Percentiles rank a stretch among this genome's conserved stretches.
Conservation (phyloP, 30 jellyfish, hydroid and myxozoan genomes). For the Aurelia sp. region DNA sequence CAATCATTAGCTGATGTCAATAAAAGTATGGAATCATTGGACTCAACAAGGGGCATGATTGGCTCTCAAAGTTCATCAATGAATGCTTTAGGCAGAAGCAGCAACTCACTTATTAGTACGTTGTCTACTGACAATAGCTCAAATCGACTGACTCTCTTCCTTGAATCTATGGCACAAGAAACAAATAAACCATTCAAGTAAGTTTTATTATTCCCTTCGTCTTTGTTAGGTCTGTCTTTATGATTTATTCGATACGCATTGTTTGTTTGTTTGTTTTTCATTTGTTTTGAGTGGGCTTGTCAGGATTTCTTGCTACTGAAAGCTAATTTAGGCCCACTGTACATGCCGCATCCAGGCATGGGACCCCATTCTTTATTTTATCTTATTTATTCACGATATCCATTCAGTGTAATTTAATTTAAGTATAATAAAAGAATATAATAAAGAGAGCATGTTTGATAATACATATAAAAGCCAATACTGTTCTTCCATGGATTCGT, state of each 20-base stretch:
- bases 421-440: too few relatives aligned
- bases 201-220: not conserved
- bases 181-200: conserved; percentile 9
- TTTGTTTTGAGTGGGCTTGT: too few relatives aligned
- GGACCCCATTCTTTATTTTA: too few relatives aligned
- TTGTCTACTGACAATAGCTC: conserved; percentile 34
- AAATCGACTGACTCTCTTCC: conserved; percentile 42
- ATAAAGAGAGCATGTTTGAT: too few relatives aligned
- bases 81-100: conserved; percentile 45
- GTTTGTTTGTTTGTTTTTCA: too few relatives aligned
- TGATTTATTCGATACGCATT: not conserved
- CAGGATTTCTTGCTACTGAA: too few relatives aligned
- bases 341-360: too few relatives aligned
- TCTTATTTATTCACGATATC: too few relatives aligned
- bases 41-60: conserved; percentile 5
- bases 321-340: too few relatives aligned
- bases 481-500: too few relatives aligned
- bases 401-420: too few relatives aligned
- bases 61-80: conserved; percentile 27
- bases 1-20: conserved; percentile 20
- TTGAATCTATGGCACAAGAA: conserved; percentile 31
- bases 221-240: not conserved
- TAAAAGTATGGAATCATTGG: conserved; percentile 21
- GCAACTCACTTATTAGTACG: conserved; percentile 26
- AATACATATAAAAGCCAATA: too few relatives aligned